A percentile compares a stretch with the other conserved stretches of the same genome.
Evolutionary conservation across 1,140 invertebrate genomes (phyloP).

Genomic region (Araneus ventricosus): DNA sequence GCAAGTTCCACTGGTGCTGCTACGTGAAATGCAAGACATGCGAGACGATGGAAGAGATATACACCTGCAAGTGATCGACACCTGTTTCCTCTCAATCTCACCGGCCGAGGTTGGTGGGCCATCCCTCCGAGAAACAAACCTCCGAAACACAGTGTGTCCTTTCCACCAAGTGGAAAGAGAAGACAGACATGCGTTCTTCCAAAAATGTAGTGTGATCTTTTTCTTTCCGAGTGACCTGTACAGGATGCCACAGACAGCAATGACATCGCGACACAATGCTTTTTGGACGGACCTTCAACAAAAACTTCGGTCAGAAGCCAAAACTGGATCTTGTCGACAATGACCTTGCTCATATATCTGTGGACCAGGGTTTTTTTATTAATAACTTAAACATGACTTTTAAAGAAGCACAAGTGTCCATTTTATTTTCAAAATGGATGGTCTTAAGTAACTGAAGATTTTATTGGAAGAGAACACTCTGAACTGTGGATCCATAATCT

Average conservation of each 20-base stretch:
- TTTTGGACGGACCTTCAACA: neutral
- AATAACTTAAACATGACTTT: no score
- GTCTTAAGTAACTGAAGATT: neutral
- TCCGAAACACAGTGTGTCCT: neutral
- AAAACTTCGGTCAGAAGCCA: neutral
- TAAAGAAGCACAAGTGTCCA: neutral
- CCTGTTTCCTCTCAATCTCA: neutral
- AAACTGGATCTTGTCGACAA: neutral
- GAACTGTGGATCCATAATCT: no score
- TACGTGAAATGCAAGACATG: slow-evolving; percentile 85
- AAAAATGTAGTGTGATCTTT: neutral
- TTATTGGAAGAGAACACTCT: neutral
- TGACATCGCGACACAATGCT: neutral
- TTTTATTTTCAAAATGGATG: slow-evolving; percentile 2
- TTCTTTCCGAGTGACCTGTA: neutral
- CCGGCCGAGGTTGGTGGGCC: neutral
- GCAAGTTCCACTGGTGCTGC: slow-evolving; percentile 86
- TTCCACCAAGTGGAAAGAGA: neutral
- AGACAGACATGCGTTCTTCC: neutral
- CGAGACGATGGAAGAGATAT: slow-evolving; percentile 82
- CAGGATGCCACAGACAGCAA: neutral
- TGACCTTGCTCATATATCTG: neutral
- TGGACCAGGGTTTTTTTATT: neutral
- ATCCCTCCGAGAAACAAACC: neutral
- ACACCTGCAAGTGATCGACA: slow-evolving; percentile 83